Evolutionary conservation across 2,888 invertebrate genomes (phyloP).

Genomic region (Zonitis immaculata): DNA sequence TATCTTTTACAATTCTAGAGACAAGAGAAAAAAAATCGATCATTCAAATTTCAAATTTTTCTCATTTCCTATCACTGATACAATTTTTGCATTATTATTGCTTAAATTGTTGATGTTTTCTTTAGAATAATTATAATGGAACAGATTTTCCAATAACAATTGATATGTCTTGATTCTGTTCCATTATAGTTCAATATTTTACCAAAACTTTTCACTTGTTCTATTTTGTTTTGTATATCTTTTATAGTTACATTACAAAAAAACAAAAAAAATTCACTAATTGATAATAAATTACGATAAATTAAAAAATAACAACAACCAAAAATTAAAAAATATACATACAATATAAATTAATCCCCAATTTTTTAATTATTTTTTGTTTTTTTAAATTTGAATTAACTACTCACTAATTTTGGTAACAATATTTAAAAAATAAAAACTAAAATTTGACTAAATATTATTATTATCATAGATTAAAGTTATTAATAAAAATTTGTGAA

Average conservation of each 20-base stretch:
- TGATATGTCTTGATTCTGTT: too few relatives aligned
- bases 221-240: too few relatives aligned
- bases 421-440: conserved; percentile 6
- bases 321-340: conserved; percentile 3
- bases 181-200: too few relatives aligned
- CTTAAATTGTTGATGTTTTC: conserved; percentile 9
- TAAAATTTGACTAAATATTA: conserved; percentile 1
- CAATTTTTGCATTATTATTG: conserved; percentile 13
- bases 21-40: too few relatives aligned
- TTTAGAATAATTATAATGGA: not conserved
- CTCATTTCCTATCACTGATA: conserved; percentile 20
- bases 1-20: conserved; percentile 11
- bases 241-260: too few relatives aligned
- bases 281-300: not conserved
- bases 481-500: conserved; percentile 10
- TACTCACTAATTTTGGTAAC: conserved; percentile 18
- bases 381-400: too few relatives aligned
- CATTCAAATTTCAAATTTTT: too few relatives aligned
- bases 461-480: too few relatives aligned
- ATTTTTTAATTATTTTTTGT: too few relatives aligned
- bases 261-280: too few relatives aligned
- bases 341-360: conserved; percentile 15
- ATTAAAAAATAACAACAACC: conserved; percentile 7
- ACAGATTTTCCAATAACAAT: too few relatives aligned
- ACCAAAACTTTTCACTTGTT: too few relatives aligned